Evolutionary conservation across 2,888 invertebrate species (phyloP).

Genomic region (Nemotelus nigrinus): DNA sequence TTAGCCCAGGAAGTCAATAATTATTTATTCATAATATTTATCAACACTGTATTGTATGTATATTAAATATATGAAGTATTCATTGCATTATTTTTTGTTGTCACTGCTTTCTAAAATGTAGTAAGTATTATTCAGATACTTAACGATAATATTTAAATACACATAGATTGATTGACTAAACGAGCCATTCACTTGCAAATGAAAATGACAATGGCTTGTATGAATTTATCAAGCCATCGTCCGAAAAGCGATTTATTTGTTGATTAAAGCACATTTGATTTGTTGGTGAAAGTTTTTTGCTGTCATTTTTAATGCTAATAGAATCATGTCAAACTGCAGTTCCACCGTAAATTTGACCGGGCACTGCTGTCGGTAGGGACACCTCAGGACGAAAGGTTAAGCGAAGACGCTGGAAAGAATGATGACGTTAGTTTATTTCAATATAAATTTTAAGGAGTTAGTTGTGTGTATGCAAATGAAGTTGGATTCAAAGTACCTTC

Average conservation of each 20-base stretch:
- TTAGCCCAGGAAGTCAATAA: conserved; percentile 45
- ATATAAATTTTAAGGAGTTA: not conserved
- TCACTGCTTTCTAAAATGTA: too few relatives aligned
- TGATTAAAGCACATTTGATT: conserved; percentile 47
- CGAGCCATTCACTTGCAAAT: conserved; percentile 64
- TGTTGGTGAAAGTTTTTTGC: conserved; percentile 52
- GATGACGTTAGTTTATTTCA: not conserved
- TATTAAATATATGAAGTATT: too few relatives aligned
- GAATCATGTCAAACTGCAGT: conserved; percentile 64
- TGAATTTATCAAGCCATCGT: conserved; percentile 62
- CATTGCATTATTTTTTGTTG: too few relatives aligned
- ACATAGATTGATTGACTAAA: conserved; percentile 53
- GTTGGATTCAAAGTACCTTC: too few relatives aligned
- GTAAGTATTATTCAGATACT: too few relatives aligned
- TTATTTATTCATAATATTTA: not conserved
- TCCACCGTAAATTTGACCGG: conserved; percentile 60
- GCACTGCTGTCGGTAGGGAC: conserved; percentile 60
- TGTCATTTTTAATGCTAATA: conserved; percentile 53
- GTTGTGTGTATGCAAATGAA: too few relatives aligned
- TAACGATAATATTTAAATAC: too few relatives aligned
- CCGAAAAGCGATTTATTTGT: conserved; percentile 23
- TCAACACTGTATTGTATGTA: too few relatives aligned
- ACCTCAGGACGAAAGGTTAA: conserved; percentile 60
- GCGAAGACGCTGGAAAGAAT: conserved; percentile 48
- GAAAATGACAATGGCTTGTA: conserved; percentile 63